Evolutionary conservation across 2,797 vertebrate genomes (phyloP).

Genomic region (Phataginus tetradactyla): DNA sequence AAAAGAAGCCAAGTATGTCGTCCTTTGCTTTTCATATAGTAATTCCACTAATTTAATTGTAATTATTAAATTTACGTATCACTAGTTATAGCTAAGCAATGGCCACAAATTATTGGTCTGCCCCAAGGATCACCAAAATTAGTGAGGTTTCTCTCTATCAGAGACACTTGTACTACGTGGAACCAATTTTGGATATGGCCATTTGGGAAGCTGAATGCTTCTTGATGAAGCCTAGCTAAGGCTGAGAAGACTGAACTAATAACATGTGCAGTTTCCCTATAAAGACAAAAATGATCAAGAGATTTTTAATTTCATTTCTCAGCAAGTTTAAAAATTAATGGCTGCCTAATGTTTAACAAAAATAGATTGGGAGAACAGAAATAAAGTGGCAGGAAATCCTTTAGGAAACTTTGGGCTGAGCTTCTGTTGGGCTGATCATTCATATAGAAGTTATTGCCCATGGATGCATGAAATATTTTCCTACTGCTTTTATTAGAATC

Average conservation of each 20-base stretch:
- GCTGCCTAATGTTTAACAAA: background rate
- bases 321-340: background rate
- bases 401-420: background rate
- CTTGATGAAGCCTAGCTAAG: background rate
- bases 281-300: background rate
- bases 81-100: background rate
- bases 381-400: background rate
- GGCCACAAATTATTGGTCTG: background rate
- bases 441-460: background rate
- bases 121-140: background rate
- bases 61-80: background rate
- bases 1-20: background rate
- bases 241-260: background rate
- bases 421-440: background rate
- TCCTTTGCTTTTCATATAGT: background rate
- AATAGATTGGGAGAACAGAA: background rate
- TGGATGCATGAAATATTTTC: background rate
- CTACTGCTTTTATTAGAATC: background rate
- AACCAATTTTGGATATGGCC: background rate
- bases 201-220: background rate
- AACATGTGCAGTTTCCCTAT: background rate
- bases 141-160: background rate
- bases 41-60: background rate
- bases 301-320: background rate
- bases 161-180: background rate